Evolutionary conservation across 2,113 vertebrate genomes (phyloP).

Genomic region (Ivindomyrus marchei): DNA sequence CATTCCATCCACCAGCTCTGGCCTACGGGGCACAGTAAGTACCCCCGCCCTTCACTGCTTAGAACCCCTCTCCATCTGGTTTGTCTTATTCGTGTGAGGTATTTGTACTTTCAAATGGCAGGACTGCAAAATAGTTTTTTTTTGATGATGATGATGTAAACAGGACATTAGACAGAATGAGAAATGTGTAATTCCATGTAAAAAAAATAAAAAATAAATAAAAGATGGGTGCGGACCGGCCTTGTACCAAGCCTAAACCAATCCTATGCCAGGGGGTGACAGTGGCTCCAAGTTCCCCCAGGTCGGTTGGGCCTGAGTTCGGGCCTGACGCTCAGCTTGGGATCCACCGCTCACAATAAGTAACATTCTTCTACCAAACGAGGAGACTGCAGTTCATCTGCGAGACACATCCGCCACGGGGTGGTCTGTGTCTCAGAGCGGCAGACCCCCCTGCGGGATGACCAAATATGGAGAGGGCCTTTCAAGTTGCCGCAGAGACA

Average conservation of each 20-base stretch:
- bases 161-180: neutral
- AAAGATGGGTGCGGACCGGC: neutral
- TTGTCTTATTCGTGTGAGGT: neutral
- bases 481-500: neutral
- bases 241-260: neutral
- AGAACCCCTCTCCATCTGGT: neutral
- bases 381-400: neutral
- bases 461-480: constrained; percentile 43
- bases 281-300: no score
- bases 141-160: neutral
- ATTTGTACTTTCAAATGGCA: neutral
- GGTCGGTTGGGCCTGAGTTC: no score
- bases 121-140: neutral
- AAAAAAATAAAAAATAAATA: neutral
- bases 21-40: constrained; percentile 95
- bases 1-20: constrained; percentile 81
- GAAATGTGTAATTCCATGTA: neutral
- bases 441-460: constrained; percentile 19
- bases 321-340: constrained; percentile 4
- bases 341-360: neutral
- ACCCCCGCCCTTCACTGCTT: neutral
- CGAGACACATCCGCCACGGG: neutral
- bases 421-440: neutral
- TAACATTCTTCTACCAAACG: neutral
- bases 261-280: neutral